phyloP scores from a whole-genome alignment of 2,888 invertebrate genomes.

The Orgyia antiqua region DNA sequence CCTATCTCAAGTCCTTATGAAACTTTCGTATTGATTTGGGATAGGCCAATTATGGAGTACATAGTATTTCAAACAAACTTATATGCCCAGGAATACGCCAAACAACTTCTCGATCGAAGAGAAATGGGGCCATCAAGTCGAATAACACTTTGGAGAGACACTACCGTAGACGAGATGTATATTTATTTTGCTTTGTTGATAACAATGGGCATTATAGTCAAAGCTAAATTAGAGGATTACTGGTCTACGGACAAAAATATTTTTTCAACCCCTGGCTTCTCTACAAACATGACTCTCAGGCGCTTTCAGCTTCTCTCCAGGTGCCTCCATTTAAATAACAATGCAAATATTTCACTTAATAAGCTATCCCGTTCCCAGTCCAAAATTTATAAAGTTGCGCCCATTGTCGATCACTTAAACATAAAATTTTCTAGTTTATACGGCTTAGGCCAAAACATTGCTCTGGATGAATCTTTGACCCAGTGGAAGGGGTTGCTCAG shows the following conservation, averaged over 20 bases:
- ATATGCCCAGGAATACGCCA: slow-evolving; percentile 21
- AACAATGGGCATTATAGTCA: slow-evolving; percentile 14
- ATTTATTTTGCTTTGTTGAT: slow-evolving; percentile 14
- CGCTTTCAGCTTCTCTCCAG: slow-evolving; percentile 16
- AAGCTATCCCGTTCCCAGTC: too few relatives aligned
- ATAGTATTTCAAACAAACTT: slow-evolving; percentile 21
- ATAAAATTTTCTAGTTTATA: neutral
- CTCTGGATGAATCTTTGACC: slow-evolving; percentile 19
- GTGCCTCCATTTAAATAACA: too few relatives aligned
- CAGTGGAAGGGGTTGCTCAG: slow-evolving; percentile 17
- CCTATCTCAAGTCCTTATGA: too few relatives aligned
- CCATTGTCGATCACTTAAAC: neutral
- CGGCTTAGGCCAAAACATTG: slow-evolving; percentile 4
- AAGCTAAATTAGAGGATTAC: slow-evolving; percentile 14
- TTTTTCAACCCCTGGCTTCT: too few relatives aligned
- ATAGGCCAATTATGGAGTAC: slow-evolving; percentile 15
- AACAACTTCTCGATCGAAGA: too few relatives aligned
- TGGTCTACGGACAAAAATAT: slow-evolving; percentile 9
- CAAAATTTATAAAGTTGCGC: too few relatives aligned
- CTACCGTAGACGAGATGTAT: slow-evolving; percentile 17
- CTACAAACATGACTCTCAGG: slow-evolving; percentile 10
- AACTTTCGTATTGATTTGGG: slow-evolving; percentile 17
- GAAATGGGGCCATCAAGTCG: too few relatives aligned
- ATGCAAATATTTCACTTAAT: too few relatives aligned
- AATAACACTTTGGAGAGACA: too few relatives aligned